Evolutionary conservation across 2,888 invertebrate genomes (phyloP).

Genomic region (Aporophyla nigra): DNA sequence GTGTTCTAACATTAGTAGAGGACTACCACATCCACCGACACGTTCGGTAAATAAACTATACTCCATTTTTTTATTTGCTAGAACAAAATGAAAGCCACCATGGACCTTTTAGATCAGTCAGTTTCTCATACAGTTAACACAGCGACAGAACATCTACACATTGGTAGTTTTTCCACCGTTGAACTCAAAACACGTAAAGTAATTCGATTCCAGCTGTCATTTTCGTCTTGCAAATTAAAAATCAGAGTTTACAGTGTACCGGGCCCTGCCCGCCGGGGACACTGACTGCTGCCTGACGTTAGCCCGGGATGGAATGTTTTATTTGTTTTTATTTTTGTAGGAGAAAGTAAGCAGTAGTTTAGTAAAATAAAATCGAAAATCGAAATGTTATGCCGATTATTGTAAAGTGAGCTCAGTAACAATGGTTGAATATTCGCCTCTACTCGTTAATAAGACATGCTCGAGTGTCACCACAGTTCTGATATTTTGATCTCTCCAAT

Average conservation of each 20-base stretch:
- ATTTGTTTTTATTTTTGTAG: too few species aligned
- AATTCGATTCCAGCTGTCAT: too few species aligned
- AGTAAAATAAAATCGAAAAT: too few species aligned
- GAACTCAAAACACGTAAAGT: too few species aligned
- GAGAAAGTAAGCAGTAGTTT: too few species aligned
- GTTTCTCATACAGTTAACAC: too few species aligned
- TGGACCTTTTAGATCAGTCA: too few species aligned
- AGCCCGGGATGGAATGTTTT: not conserved
- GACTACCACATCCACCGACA: not conserved
- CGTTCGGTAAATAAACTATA: not conserved
- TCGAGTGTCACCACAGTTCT: not conserved
- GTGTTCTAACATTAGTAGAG: not conserved
- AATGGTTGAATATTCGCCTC: not conserved
- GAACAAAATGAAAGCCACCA: too few species aligned
- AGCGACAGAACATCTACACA: too few species aligned
- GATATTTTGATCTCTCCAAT: not conserved
- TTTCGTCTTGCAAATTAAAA: too few species aligned
- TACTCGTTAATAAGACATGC: not conserved
- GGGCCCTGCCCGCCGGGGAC: not conserved
- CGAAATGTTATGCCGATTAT: not conserved
- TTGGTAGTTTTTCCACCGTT: too few species aligned
- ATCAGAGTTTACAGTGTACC: not conserved
- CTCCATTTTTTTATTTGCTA: too few species aligned
- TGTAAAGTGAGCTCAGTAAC: not conserved
- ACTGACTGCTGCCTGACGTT: not conserved